Evolutionary conservation across 2,797 vertebrate genomes (phyloP).

Genomic region (Lemur catta): DNA sequence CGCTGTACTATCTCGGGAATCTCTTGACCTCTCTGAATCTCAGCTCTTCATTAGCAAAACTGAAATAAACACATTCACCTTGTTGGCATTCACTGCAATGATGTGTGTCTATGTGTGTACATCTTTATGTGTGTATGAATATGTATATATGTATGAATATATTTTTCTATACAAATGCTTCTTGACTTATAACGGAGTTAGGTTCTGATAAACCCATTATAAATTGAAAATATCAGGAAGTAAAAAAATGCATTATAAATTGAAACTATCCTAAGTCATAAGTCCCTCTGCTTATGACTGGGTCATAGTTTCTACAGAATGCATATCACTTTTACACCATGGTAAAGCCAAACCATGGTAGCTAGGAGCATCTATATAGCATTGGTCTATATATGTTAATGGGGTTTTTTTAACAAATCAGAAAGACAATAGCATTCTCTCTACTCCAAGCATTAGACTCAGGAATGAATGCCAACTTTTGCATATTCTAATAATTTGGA

Average conservation of each 20-base stretch:
- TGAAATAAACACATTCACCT: background rate
- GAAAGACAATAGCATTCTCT: background rate
- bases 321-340: background rate
- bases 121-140: accelerated
- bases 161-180: background rate
- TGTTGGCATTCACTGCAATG: background rate
- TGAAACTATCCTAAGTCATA: background rate
- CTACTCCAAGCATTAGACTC: background rate
- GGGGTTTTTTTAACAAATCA: background rate
- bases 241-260: background rate
- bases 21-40: background rate
- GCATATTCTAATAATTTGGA: background rate
- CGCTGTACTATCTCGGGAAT: background rate
- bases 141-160: background rate
- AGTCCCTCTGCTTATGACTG: background rate
- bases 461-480: background rate
- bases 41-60: background rate
- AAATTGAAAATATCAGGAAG: background rate
- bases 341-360: background rate
- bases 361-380: background rate
- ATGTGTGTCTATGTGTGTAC: background rate
- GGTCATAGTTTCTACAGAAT: background rate
- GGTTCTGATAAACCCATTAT: background rate
- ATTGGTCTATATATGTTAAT: background rate
- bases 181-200: background rate